Percentiles rank a stretch among this genome's conserved stretches.
Evolutionary conservation across 2,888 invertebrate species (phyloP).

Genomic region (Metalampra italica): DNA sequence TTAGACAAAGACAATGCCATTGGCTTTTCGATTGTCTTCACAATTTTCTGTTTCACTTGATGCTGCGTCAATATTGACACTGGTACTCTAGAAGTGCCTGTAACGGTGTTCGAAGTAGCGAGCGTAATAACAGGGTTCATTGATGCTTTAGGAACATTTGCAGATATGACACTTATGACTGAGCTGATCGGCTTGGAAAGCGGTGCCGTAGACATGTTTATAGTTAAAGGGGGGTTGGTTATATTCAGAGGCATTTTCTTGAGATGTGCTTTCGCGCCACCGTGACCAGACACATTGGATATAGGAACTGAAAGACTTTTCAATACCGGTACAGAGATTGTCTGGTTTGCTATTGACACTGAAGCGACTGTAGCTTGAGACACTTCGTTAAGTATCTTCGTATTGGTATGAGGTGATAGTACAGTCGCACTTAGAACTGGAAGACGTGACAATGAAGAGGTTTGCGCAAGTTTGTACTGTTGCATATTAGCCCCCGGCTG

Average conservation of each 20-base stretch:
- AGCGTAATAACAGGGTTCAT: conserved; percentile 63
- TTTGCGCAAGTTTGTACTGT: conserved; percentile 64
- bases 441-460: conserved; percentile 47
- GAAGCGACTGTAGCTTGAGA: conserved; percentile 79
- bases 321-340: conserved; percentile 69
- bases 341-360: conserved; percentile 73
- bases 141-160: conserved; percentile 57
- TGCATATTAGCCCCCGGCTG: conserved; percentile 57
- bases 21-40: conserved; percentile 72
- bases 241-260: conserved; percentile 60
- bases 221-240: conserved; percentile 50
- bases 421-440: conserved; percentile 58
- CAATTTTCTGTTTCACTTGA: conserved; percentile 72
- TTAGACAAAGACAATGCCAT: conserved; percentile 72
- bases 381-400: conserved; percentile 74
- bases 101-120: conserved; percentile 48
- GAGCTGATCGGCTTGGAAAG: conserved; percentile 65
- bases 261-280: conserved; percentile 43
- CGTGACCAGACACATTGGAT: conserved; percentile 39
- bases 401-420: conserved; percentile 59
- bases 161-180: conserved; percentile 71
- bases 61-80: conserved; percentile 68
- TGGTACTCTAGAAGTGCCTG: conserved; percentile 54
- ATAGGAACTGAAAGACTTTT: conserved; percentile 65
- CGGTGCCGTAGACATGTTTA: conserved; percentile 55